A percentile compares a stretch with the other conserved stretches of the same genome.
Evolutionary conservation across 2,888 invertebrate species (phyloP).

Genomic region (Protophormia terraenovae): DNA sequence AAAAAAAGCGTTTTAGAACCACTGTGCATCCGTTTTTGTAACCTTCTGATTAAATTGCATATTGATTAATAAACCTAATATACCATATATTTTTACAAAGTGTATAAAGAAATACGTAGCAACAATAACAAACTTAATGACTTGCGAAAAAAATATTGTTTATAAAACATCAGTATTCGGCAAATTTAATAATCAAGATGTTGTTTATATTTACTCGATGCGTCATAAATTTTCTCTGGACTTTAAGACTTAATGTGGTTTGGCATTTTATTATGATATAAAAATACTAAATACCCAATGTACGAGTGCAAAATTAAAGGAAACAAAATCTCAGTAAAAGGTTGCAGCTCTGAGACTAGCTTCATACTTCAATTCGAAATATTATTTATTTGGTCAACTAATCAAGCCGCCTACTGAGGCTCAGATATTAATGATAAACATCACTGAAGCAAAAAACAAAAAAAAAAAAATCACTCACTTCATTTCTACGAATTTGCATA

Average conservation of each 20-base stretch:
- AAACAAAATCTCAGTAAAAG: no score
- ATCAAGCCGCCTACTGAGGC: background rate
- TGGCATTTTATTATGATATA: background rate
- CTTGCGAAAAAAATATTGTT: constrained; percentile 31
- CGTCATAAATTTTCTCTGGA: constrained; percentile 45
- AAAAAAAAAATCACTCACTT: background rate
- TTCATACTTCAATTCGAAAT: no score
- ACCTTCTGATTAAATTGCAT: background rate
- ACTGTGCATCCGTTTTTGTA: no score
- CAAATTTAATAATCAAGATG: background rate
- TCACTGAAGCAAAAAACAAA: background rate
- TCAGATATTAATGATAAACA: background rate
- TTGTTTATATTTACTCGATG: constrained; percentile 24
- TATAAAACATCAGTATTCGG: constrained; percentile 26
- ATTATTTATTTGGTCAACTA: no score
- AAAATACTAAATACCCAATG: background rate
- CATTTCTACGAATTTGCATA: background rate
- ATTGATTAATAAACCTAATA: background rate
- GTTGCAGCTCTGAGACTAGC: no score
- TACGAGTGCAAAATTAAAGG: background rate
- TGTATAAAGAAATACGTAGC: background rate
- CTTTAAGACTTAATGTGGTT: background rate
- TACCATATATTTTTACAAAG: background rate
- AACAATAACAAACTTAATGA: constrained; percentile 24
- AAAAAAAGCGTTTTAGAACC: no score